Evolutionary conservation across 2,113 vertebrate species (phyloP), one percentile per base, ranked within the genome.

Genomic region (Salvelinus alpinus): DNA sequence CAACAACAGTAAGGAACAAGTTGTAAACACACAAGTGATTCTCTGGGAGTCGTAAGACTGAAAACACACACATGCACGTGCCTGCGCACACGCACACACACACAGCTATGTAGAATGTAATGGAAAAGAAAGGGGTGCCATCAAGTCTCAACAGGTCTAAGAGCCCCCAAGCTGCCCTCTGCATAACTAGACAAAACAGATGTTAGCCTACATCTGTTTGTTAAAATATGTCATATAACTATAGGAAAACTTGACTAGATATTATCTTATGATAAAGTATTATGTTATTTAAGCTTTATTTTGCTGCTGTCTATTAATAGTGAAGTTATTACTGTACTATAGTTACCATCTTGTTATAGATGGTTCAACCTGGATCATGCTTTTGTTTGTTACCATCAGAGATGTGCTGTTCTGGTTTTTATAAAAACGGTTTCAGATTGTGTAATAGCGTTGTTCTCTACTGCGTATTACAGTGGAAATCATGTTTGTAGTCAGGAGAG

Each of bases 211-310:
- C 4, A 64, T 57, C 59, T 25, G 67, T 75, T 79, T 72, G 77
- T 75, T 80, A 73, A 54, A 6, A 64, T 80, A 78, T 86, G 91
- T 66, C 66, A 59, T 93, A 73, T 85, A n/a, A 85, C 93, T 93
- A 93, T 71, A 92, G 93, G 88, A 87, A 88, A 88, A 94, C 92
- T 94, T 94, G 94, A 95, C 94, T 95, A 93, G 94, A 95, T 94
- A 94, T 93, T 65, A 73, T 76, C 62, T 79, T 77, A 72, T 57
- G 62, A 78, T 64, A 48, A 84, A 84, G 71, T 75, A 51, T 70
- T 57, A 47, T 57, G 78, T 82, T 87, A 87, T 89, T 88, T 87
- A 90, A 91, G 91, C 91, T 89, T 91, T 92, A 85, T 91, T 81
- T 80, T 73, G 48, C 72, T 64, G 67, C 31, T 78, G 71, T 85